phyloP scores from a whole-genome alignment of 2,888 invertebrate species.

The Ptychoptera contaminata region DNA sequence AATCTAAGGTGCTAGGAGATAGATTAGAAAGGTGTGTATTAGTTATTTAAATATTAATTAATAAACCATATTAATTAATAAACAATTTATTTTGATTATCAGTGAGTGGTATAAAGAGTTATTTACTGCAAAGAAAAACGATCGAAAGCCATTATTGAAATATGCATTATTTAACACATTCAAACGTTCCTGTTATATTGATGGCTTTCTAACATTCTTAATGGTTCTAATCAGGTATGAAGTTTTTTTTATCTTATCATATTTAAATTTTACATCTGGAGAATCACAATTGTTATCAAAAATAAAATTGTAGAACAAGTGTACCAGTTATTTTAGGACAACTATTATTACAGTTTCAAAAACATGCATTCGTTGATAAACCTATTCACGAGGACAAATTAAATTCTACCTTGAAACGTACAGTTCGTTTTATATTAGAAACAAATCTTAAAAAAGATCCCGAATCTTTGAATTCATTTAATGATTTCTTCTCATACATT shows the following conservation, averaged over 20 bases:
- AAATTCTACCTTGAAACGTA: too few relatives aligned
- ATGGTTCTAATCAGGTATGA: conserved; percentile 27
- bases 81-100: conserved; percentile 10
- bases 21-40: too few relatives aligned
- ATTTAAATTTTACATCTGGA: too few relatives aligned
- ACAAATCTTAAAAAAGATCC: too few relatives aligned
- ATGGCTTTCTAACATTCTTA: conserved; percentile 40
- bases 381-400: neutral
- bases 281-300: too few relatives aligned
- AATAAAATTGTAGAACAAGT: conserved; percentile 23
- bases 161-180: conserved; percentile 50
- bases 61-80: too few relatives aligned
- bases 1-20: too few relatives aligned
- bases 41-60: too few relatives aligned
- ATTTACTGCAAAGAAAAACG: conserved; percentile 36
- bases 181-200: conserved; percentile 50
- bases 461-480: too few relatives aligned
- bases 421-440: too few relatives aligned
- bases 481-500: conserved; percentile 12
- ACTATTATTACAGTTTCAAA: conserved; percentile 26
- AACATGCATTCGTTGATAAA: conserved; percentile 10
- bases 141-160: conserved; percentile 44
- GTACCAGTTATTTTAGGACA: conserved; percentile 29
- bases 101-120: conserved; percentile 55
- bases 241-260: too few relatives aligned